These are phyloP conservation scores for Sylvia borin DNA, from an alignment of 2,797 vertebrate genomes.

Conservation along the genomic window DNA sequence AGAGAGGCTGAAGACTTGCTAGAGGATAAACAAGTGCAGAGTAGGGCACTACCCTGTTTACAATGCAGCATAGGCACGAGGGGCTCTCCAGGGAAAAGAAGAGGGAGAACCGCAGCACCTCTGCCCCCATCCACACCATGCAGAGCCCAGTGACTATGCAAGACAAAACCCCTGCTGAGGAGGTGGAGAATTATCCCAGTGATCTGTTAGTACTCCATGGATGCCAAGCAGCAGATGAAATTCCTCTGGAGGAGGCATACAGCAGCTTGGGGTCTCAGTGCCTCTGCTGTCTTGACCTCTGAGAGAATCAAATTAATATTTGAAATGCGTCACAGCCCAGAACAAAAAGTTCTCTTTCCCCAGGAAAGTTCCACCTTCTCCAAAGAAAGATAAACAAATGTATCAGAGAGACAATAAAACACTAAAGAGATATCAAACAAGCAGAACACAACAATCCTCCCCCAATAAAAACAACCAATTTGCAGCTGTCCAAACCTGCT, in stretches of 20 bases:
- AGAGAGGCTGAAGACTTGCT: background rate
- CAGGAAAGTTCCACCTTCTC: slow-evolving; percentile 2
- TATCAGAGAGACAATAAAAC: background rate
- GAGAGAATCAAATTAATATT: background rate
- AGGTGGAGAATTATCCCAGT: background rate
- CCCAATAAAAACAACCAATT: slow-evolving; percentile 6
- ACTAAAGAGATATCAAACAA: background rate
- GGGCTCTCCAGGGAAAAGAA: background rate
- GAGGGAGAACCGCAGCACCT: background rate
- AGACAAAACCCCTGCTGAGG: background rate
- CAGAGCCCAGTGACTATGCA: background rate
- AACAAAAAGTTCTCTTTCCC: background rate
- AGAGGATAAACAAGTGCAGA: background rate
- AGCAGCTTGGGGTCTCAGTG: background rate
- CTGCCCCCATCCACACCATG: fast-evolving
- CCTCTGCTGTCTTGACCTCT: background rate
- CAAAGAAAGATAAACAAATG: slow-evolving; percentile 9
- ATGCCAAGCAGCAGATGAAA: background rate
- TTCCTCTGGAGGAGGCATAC: background rate
- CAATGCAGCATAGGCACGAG: fast-evolving
- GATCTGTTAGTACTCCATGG: background rate
- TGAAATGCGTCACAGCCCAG: background rate
- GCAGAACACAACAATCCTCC: background rate
- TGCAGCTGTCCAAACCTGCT: slow-evolving; percentile 48
- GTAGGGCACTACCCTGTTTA: background rate